These are phyloP conservation scores for Galemys pyrenaicus DNA, from an alignment of 2,113 vertebrate species.

Conservation along the genomic window DNA sequence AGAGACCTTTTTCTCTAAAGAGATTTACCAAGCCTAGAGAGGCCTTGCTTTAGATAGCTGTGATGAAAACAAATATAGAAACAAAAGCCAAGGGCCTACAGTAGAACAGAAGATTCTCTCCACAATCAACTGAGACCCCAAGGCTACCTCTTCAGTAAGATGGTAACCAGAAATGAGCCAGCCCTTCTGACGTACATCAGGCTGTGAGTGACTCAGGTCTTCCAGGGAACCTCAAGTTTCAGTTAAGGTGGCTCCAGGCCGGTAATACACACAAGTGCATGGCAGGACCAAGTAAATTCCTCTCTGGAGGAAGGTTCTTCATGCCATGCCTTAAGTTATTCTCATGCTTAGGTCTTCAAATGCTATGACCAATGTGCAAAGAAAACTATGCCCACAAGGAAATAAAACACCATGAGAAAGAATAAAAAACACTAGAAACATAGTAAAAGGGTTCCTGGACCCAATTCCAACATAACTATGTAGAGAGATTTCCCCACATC, in stretches of 20 bases:
- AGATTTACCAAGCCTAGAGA: no score
- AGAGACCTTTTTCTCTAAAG: no score
- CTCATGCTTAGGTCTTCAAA: neutral
- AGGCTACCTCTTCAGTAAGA: neutral
- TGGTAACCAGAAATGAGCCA: neutral
- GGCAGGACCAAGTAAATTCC: neutral
- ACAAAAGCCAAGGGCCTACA: no score
- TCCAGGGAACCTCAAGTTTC: neutral
- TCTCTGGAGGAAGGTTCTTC: neutral
- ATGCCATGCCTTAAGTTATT: neutral
- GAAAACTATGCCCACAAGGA: neutral
- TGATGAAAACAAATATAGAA: no score
- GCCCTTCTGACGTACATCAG: neutral
- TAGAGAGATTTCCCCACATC: no score
- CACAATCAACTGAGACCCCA: neutral
- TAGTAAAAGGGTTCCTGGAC: no score
- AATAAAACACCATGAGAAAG: neutral
- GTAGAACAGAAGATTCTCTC: neutral
- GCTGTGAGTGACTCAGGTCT: neutral
- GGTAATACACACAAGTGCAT: accelerated
- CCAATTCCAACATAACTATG: no score
- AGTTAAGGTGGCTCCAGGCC: no score
- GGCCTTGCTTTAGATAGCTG: no score
- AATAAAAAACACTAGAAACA: neutral
- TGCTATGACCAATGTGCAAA: neutral